Evolutionary conservation across 2,888 invertebrate genomes (phyloP).

Genomic region (Notocelia uddmanniana): DNA sequence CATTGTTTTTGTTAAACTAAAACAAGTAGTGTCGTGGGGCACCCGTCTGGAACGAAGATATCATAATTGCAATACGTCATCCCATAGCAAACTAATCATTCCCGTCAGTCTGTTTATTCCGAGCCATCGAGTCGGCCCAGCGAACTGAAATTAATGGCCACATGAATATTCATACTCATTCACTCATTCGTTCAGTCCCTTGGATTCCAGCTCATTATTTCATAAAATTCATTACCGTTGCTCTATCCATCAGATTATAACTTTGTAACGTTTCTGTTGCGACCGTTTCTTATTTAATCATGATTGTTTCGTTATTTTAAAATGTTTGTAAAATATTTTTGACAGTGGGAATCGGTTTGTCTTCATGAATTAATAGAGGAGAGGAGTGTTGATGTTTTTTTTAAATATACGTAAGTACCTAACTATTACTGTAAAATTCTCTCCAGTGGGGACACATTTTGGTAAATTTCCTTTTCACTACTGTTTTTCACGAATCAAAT

Average conservation of each 20-base stretch:
- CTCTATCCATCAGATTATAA: conserved; percentile 41
- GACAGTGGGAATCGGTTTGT: no score
- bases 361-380: no score
- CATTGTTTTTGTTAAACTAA: background rate
- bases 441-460: no score
- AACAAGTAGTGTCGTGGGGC: background rate
- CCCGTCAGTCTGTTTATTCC: conserved; percentile 38
- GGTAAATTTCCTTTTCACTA: no score
- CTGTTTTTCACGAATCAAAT: no score
- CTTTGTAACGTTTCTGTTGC: conserved; percentile 35
- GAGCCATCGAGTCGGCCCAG: conserved; percentile 38
- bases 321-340: no score
- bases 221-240: conserved; percentile 42
- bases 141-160: conserved; percentile 43
- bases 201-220: conserved; percentile 44
- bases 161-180: conserved; percentile 43
- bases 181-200: conserved; percentile 32
- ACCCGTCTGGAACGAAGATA: background rate
- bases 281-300: conserved; percentile 29
- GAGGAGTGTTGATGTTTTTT: no score
- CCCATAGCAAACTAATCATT: conserved; percentile 29
- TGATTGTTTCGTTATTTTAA: background rate
- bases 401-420: no score
- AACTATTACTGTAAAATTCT: no score
- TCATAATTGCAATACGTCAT: conserved; percentile 26